Evolutionary conservation across 2,888 invertebrate species (phyloP).

Genomic region (Ennomos erosarius): DNA sequence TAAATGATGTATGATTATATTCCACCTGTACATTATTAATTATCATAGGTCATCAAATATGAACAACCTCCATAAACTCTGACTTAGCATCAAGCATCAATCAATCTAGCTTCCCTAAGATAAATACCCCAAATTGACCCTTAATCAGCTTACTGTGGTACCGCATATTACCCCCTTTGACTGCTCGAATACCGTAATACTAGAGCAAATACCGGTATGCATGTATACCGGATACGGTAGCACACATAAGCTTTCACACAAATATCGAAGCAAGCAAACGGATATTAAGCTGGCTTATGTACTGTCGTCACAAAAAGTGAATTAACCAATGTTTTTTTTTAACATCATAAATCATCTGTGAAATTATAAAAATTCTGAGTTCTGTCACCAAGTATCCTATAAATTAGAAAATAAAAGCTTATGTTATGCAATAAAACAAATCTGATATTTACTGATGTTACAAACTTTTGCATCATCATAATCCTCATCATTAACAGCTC

Average conservation of each 20-base stretch:
- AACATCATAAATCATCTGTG: too few relatives aligned
- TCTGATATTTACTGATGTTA: too few relatives aligned
- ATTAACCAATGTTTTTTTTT: too few relatives aligned
- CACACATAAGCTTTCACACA: slow-evolving; percentile 67
- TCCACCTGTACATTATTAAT: too few relatives aligned
- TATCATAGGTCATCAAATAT: slow-evolving; percentile 26
- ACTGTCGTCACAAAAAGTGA: slow-evolving; percentile 44
- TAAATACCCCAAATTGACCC: slow-evolving; percentile 66
- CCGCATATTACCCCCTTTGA: slow-evolving; percentile 69
- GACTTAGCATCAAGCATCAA: slow-evolving; percentile 21
- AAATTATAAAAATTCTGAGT: too few relatives aligned
- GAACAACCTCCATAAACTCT: slow-evolving; percentile 15
- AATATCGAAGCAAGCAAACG: slow-evolving; percentile 78
- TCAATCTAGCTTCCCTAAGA: slow-evolving; percentile 29
- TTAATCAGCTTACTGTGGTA: slow-evolving; percentile 63
- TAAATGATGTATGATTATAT: too few relatives aligned
- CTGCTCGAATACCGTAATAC: slow-evolving; percentile 42
- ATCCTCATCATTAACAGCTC: too few relatives aligned
- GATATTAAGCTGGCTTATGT: slow-evolving; percentile 72
- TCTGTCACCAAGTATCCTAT: too few relatives aligned
- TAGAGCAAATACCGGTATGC: slow-evolving; percentile 59
- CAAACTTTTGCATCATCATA: too few relatives aligned
- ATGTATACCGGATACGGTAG: slow-evolving; percentile 44
- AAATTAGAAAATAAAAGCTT: too few relatives aligned
- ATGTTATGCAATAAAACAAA: too few relatives aligned